phyloP scores from a whole-genome alignment of 1,140 invertebrate genomes.

The Helicoverpa zea region DNA sequence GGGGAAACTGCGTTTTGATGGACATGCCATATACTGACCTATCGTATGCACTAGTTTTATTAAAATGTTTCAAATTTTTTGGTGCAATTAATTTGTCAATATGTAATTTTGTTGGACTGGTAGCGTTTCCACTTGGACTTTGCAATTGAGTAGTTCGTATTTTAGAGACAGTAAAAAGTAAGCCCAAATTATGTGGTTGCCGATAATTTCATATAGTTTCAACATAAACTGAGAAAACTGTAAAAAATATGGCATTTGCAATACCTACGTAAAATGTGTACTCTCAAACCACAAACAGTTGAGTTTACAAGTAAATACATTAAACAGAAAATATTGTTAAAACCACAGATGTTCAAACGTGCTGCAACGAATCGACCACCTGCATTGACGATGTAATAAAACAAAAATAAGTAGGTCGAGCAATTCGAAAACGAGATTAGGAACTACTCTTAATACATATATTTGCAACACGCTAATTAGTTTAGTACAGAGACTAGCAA shows the following conservation, averaged over 20 bases:
- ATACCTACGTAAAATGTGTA: no score
- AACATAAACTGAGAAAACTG: background rate
- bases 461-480: background rate
- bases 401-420: constrained; percentile 13
- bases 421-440: constrained; percentile 11
- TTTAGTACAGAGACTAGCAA: background rate
- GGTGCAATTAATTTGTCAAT: background rate
- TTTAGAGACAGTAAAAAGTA: background rate
- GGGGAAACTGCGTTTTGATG: constrained; percentile 48
- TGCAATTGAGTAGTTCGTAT: no score
- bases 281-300: background rate
- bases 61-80: background rate
- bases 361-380: constrained; percentile 11
- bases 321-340: background rate
- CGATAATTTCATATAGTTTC: background rate
- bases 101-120: no score
- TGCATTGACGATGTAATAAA: constrained; percentile 10
- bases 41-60: background rate
- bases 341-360: constrained; percentile 1
- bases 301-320: no score
- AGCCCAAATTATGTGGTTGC: background rate
- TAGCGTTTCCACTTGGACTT: no score
- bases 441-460: background rate
- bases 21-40: constrained; percentile 14
- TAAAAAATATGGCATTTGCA: no score